phyloP scores from a whole-genome alignment of 1,140 invertebrate species.

The Drosophila tani region DNA sequence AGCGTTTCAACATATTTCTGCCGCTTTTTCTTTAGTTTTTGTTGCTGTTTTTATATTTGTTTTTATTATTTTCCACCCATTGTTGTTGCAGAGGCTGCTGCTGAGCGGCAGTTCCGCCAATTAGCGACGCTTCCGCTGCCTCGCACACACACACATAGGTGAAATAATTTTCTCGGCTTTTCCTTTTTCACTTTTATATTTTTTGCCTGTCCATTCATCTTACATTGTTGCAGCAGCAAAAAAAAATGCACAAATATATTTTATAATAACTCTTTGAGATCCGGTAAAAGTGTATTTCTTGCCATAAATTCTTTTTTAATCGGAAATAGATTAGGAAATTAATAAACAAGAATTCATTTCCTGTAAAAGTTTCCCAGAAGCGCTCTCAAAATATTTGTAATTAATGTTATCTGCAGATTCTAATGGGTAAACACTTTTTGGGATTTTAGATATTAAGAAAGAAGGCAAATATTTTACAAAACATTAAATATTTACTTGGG shows the following conservation, averaged over 20 bases:
- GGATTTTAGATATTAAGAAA: background rate
- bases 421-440: background rate
- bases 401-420: background rate
- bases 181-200: slow-evolving; percentile 50
- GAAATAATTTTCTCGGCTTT: slow-evolving; percentile 67
- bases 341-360: background rate
- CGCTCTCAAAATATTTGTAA: background rate
- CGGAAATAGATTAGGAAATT: background rate
- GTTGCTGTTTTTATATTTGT: slow-evolving; percentile 17
- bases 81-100: slow-evolving; percentile 33
- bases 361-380: background rate
- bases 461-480: background rate
- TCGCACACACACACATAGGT: slow-evolving; percentile 16
- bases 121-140: slow-evolving; percentile 79
- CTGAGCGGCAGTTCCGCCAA: slow-evolving; percentile 73
- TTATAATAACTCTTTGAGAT: slow-evolving; percentile 18
- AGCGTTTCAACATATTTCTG: slow-evolving; percentile 72
- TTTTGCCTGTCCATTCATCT: slow-evolving; percentile 29
- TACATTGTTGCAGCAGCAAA: slow-evolving; percentile 30
- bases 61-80: slow-evolving; percentile 32
- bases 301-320: background rate
- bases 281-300: background rate
- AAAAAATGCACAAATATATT: slow-evolving; percentile 34
- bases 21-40: slow-evolving; percentile 36
- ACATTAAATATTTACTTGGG: background rate